A percentile compares a stretch with the other conserved stretches of the same genome.
Conservation (phyloP, 2,113 vertebrate genomes). For the Pituophis catenifer region DNA sequence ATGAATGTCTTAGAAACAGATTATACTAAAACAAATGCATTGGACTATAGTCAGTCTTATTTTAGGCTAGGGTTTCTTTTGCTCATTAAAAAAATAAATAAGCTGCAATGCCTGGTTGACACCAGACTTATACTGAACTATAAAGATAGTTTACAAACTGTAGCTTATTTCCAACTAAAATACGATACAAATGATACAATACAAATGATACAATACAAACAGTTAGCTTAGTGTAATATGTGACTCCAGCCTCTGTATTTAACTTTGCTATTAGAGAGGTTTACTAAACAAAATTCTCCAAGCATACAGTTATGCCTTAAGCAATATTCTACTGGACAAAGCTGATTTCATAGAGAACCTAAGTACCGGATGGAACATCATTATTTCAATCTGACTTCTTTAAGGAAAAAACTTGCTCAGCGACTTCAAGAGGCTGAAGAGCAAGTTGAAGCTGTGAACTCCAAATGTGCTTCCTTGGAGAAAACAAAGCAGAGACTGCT, state of each 20-base stretch:
- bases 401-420: slow-evolving; percentile 73
- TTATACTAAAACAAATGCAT: not conserved
- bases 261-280: not conserved
- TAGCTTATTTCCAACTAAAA: not conserved
- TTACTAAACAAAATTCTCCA: not conserved
- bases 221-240: not conserved
- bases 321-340: not conserved
- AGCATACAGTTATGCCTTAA: not conserved
- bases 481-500: slow-evolving; percentile 73
- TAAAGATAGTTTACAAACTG: not conserved
- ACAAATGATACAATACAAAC: not conserved
- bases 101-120: not conserved
- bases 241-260: not conserved
- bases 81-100: not conserved
- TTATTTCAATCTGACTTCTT: not conserved
- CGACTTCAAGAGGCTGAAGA: slow-evolving; percentile 72
- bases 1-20: not conserved
- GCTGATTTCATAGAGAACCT: not conserved
- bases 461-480: slow-evolving; percentile 74
- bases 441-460: slow-evolving; percentile 63
- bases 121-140: not conserved
- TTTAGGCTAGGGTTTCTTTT: not conserved
- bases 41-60: not conserved
- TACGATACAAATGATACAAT: not conserved
- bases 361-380: not conserved